Percentiles rank a stretch among this genome's conserved stretches.
phyloP scores from a whole-genome alignment of 2,888 invertebrate species.

The Eubasilissa splendida region DNA sequence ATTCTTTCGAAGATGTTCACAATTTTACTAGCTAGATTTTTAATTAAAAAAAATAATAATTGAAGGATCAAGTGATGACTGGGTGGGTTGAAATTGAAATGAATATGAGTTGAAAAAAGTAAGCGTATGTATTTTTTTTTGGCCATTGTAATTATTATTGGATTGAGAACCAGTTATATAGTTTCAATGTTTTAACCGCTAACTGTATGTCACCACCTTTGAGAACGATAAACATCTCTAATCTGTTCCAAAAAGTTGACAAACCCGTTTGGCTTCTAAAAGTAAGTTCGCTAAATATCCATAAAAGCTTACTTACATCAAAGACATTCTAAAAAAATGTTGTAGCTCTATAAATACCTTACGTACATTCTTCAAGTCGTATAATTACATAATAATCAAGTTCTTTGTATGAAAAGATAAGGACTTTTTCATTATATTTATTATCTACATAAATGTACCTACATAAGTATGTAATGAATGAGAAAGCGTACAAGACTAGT shows the following conservation, averaged over 20 bases:
- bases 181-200: conserved; percentile 10
- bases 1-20: not conserved
- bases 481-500: too few relatives aligned
- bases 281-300: conserved; percentile 16
- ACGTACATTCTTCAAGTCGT: too few relatives aligned
- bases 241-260: conserved; percentile 25
- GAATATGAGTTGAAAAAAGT: not conserved
- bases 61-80: not conserved
- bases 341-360: too few relatives aligned
- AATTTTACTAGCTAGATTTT: not conserved
- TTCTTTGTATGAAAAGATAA: too few relatives aligned
- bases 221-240: conserved; percentile 17
- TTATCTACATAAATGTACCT: too few relatives aligned
- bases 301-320: not conserved
- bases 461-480: too few relatives aligned
- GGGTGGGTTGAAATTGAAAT: not conserved
- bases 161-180: too few relatives aligned
- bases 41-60: not conserved
- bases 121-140: not conserved
- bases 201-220: conserved; percentile 35
- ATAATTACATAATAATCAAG: too few relatives aligned
- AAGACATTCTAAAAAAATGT: too few relatives aligned
- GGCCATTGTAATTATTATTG: not conserved
- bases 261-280: conserved; percentile 26
- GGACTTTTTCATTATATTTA: too few relatives aligned